phyloP scores from a whole-genome alignment of 2,888 invertebrate genomes.

The Nephrotoma appendiculata region DNA sequence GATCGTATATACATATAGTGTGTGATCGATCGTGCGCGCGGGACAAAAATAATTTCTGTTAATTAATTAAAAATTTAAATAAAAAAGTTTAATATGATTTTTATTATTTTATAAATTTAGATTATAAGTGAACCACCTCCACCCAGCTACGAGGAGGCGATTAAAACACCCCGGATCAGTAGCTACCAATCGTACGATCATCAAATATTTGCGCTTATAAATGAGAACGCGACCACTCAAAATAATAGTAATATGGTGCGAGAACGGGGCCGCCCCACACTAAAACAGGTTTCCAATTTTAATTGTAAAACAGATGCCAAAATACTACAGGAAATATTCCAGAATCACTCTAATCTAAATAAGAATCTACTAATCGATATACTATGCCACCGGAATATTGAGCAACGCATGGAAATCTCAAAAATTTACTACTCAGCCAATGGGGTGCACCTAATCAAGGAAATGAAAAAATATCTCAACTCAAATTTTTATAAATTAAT shows the following conservation, averaged over 20 bases:
- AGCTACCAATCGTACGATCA: not conserved
- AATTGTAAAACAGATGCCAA: not conserved
- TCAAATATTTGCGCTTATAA: not conserved
- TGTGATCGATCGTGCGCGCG: not conserved
- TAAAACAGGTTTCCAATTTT: not conserved
- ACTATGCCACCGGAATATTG: not conserved
- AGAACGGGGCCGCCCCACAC: not conserved
- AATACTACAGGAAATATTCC: not conserved
- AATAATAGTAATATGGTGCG: not conserved
- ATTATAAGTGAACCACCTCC: not conserved
- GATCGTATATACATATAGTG: not conserved
- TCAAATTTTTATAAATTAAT: constrained; percentile 2
- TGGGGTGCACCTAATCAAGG: not conserved
- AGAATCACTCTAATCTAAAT: not conserved
- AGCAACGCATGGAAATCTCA: not conserved
- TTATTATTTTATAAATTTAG: not conserved
- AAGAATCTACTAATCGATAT: not conserved
- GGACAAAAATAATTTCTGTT: not conserved
- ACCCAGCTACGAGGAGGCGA: not conserved
- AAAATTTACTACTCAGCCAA: not conserved
- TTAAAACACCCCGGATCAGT: not conserved
- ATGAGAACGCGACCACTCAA: not conserved
- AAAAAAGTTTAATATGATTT: not conserved
- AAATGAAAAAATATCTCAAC: not conserved
- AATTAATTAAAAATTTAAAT: not conserved